Conservation (phyloP, 2,797 vertebrate genomes). For the Melanotaenia maccullochi region DNA sequence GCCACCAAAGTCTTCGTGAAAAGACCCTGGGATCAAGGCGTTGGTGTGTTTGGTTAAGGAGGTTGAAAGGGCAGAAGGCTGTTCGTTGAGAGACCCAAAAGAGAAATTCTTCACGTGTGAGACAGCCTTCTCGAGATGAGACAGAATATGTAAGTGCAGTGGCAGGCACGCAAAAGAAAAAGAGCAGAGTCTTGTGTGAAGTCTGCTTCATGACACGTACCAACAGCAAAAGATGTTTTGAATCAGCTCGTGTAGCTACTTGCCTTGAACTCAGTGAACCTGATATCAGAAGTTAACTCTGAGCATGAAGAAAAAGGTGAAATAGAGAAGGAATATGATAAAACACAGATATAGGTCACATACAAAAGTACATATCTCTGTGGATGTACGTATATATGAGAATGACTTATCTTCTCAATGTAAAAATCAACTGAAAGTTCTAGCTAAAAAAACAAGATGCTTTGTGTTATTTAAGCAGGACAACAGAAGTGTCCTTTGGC, state of each 20-base stretch:
- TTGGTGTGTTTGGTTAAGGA: background rate
- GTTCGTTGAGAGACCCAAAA: constrained; percentile 37
- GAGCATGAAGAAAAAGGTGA: constrained; percentile 41
- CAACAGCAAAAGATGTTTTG: constrained; percentile 59
- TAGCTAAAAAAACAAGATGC: constrained; percentile 9
- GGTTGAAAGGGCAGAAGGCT: constrained; percentile 12
- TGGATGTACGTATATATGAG: no score
- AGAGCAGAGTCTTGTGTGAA: constrained; percentile 52
- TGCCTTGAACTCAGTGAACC: constrained; percentile 25
- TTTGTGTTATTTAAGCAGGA: constrained; percentile 30
- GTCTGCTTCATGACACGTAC: constrained; percentile 54
- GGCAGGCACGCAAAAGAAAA: constrained; percentile 57
- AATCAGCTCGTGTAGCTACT: constrained; percentile 49
- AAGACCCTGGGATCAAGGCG: background rate
- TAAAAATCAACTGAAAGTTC: background rate
- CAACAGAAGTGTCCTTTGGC: constrained; percentile 23
- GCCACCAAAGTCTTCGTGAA: background rate
- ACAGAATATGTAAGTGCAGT: constrained; percentile 57
- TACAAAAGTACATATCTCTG: no score
- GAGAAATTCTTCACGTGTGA: constrained; percentile 61
- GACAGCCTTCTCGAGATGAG: constrained; percentile 55
- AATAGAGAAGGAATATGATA: constrained; percentile 48
- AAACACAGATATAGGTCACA: constrained; percentile 7
- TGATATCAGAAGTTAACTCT: constrained; percentile 38
- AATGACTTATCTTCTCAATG: no score